These are phyloP conservation scores for Rhinogobio ventralis DNA, from an alignment of 2,797 vertebrate species.

Conservation along the genomic window DNA sequence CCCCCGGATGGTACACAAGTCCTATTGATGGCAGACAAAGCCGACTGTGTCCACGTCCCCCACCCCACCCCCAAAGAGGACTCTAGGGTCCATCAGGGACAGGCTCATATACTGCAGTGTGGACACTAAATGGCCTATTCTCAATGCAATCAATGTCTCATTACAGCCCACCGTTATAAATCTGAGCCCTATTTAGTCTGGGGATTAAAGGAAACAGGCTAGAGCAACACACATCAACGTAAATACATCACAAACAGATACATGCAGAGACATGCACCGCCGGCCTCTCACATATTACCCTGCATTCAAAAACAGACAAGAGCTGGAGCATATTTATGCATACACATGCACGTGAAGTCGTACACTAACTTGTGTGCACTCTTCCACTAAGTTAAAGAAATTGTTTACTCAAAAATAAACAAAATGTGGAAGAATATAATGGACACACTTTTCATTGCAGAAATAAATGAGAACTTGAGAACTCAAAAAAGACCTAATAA, in stretches of 20 bases:
- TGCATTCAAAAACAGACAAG: slow-evolving; percentile 29
- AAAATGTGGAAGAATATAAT: background rate
- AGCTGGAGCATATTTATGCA: slow-evolving; percentile 6
- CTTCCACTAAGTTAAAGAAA: background rate
- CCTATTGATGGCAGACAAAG: slow-evolving; percentile 44
- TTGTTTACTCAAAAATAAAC: background rate
- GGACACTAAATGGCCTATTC: slow-evolving; percentile 55
- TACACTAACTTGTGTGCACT: background rate
- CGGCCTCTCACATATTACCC: slow-evolving; percentile 26
- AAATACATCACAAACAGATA: slow-evolving; percentile 56
- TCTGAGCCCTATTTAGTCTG: slow-evolving; percentile 56
- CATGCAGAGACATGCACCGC: slow-evolving; percentile 42
- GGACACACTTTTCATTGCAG: background rate
- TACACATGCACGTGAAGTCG: slow-evolving; percentile 8
- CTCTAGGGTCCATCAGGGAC: slow-evolving; percentile 23
- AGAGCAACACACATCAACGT: slow-evolving; percentile 25
- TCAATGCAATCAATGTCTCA: slow-evolving; percentile 64
- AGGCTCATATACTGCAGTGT: slow-evolving; percentile 35
- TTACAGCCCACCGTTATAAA: slow-evolving; percentile 59
- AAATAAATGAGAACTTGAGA: background rate
- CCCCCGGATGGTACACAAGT: slow-evolving; percentile 16
- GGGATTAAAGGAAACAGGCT: slow-evolving; percentile 46
- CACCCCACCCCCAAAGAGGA: background rate
- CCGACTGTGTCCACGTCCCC: slow-evolving; percentile 29
- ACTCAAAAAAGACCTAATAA: background rate